Conservation (phyloP, 2,113 vertebrate species). For the Perca flavescens region DNA sequence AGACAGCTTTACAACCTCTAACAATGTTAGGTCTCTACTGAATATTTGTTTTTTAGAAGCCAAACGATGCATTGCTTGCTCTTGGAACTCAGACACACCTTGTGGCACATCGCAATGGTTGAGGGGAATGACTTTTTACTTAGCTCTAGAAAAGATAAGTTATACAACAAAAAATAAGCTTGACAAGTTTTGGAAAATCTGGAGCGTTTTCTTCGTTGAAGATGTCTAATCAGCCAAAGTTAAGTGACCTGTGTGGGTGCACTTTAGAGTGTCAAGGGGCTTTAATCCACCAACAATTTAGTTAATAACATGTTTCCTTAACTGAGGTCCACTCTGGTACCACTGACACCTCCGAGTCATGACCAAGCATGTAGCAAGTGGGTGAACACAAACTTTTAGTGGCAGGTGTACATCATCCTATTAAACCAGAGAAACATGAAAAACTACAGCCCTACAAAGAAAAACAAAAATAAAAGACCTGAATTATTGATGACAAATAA, state of each 20-base stretch:
- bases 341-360: background rate
- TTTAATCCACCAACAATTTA: background rate
- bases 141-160: too few species aligned
- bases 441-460: background rate
- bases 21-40: too few species aligned
- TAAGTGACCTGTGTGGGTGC: slow-evolving; percentile 10
- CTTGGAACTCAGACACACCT: too few species aligned
- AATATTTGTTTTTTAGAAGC: too few species aligned
- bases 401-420: background rate
- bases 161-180: too few species aligned
- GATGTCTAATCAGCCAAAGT: slow-evolving; percentile 22
- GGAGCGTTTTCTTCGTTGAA: background rate
- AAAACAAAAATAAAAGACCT: background rate
- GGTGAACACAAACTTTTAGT: background rate
- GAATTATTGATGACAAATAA: background rate
- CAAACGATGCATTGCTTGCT: too few species aligned
- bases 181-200: too few species aligned
- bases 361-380: background rate
- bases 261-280: background rate
- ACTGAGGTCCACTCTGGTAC: background rate
- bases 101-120: too few species aligned
- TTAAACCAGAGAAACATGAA: background rate
- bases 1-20: too few species aligned
- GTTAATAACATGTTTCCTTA: slow-evolving; percentile 2
- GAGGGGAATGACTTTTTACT: too few species aligned